These are phyloP conservation scores for Whitmania pigra DNA, from an alignment of 1,140 invertebrate genomes.

Conservation along the genomic window DNA sequence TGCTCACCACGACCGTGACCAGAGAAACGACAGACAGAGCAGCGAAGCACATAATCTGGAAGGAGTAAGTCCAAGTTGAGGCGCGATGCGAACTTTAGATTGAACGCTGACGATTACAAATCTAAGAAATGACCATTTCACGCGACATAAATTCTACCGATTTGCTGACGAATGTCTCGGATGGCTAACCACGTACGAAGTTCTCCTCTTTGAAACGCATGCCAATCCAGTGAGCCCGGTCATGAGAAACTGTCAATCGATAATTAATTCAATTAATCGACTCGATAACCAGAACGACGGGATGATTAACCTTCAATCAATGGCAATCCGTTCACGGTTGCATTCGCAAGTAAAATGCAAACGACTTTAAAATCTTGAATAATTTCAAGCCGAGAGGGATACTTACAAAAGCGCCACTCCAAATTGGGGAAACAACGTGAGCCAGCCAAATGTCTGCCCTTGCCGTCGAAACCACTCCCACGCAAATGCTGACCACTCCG, in stretches of 20 bases:
- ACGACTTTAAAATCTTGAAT: not conserved
- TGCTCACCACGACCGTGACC: constrained; percentile 42
- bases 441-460: constrained; percentile 42
- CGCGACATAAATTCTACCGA: too few relatives aligned
- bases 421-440: constrained; percentile 43
- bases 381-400: not conserved
- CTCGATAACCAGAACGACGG: too few relatives aligned
- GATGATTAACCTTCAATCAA: too few relatives aligned
- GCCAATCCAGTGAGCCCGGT: constrained; percentile 38
- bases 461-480: constrained; percentile 39
- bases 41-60: constrained; percentile 44
- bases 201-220: constrained; percentile 35
- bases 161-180: too few relatives aligned
- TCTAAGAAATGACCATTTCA: too few relatives aligned
- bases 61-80: too few relatives aligned
- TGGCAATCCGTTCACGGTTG: too few relatives aligned
- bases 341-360: too few relatives aligned
- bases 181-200: constrained; percentile 39
- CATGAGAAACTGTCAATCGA: constrained; percentile 35
- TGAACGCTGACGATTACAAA: too few relatives aligned
- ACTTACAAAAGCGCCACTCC: constrained; percentile 44
- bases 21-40: constrained; percentile 42
- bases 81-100: not conserved
- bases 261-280: too few relatives aligned
- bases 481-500: constrained; percentile 37